phyloP scores from a whole-genome alignment of 2,888 invertebrate species.

The Ophraella communa region DNA sequence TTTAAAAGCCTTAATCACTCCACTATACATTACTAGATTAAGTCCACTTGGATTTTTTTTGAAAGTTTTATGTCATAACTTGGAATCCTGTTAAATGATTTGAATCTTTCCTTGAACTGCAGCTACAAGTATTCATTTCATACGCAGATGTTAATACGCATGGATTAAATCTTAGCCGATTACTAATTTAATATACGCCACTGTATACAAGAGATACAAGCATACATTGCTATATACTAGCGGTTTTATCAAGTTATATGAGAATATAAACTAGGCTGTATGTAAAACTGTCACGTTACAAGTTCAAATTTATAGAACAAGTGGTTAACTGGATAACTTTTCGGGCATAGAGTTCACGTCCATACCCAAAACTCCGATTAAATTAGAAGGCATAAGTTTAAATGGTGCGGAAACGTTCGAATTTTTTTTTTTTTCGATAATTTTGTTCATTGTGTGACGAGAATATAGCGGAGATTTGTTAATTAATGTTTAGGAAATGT shows the following conservation, averaged over 20 bases:
- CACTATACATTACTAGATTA: no score
- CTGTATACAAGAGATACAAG: not conserved
- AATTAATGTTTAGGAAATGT: conserved; percentile 9
- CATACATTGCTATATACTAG: conserved; percentile 20
- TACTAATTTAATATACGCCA: not conserved
- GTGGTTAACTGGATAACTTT: conserved; percentile 57
- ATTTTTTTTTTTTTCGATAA: conserved; percentile 22
- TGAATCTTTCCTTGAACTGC: no score
- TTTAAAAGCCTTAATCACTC: no score
- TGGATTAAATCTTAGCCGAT: no score
- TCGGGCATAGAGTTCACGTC: conserved; percentile 50
- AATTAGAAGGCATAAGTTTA: conserved; percentile 55
- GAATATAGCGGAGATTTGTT: conserved; percentile 10
- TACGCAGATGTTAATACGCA: no score
- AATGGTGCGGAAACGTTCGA: conserved; percentile 41
- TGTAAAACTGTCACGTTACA: conserved; percentile 57
- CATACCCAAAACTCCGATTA: conserved; percentile 49
- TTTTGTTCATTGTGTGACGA: conserved; percentile 11
- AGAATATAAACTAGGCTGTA: conserved; percentile 55
- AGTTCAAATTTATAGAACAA: conserved; percentile 58
- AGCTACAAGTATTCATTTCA: no score
- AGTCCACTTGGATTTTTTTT: no score
- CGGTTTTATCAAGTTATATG: conserved; percentile 47
- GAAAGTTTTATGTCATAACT: no score
- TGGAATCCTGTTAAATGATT: no score